Percentiles rank a stretch among this genome's conserved stretches.
Conservation (phyloP, 2,113 vertebrate species). For the Sturnus vulgaris region DNA sequence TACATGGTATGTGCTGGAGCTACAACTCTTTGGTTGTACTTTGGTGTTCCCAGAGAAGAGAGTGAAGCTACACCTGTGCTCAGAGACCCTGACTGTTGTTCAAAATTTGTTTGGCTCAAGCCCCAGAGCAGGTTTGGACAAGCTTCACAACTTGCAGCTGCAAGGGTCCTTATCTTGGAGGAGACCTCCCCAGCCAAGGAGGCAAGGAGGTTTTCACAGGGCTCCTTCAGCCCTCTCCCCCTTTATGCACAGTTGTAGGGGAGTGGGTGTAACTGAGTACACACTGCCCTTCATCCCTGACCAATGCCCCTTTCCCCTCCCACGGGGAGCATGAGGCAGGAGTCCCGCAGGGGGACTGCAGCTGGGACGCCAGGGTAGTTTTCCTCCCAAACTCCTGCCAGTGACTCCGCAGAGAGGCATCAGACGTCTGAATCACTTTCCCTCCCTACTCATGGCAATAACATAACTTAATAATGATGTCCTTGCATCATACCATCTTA, state of each 20-base stretch:
- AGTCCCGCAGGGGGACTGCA: background rate
- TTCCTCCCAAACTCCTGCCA: background rate
- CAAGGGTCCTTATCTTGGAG: background rate
- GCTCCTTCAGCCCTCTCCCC: background rate
- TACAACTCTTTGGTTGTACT: background rate
- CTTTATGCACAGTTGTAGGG: background rate
- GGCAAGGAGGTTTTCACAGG: background rate
- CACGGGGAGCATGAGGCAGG: background rate
- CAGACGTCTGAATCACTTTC: background rate
- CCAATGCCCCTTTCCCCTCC: fast-evolving
- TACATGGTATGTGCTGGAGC: background rate
- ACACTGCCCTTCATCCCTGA: background rate
- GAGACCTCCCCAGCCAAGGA: background rate
- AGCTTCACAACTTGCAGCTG: background rate
- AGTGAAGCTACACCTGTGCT: background rate
- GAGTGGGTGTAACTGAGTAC: background rate
- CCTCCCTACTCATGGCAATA: background rate
- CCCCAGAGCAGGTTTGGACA: background rate
- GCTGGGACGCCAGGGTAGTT: background rate
- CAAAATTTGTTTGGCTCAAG: background rate
- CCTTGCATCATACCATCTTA: background rate
- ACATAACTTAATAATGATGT: background rate
- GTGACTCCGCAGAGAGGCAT: background rate
- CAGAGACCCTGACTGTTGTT: background rate
- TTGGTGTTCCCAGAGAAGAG: background rate